A percentile compares a stretch with the other conserved stretches of the same genome.
phyloP scores from a whole-genome alignment of 2,113 vertebrate species.

The Melanerpes formicivorus region DNA sequence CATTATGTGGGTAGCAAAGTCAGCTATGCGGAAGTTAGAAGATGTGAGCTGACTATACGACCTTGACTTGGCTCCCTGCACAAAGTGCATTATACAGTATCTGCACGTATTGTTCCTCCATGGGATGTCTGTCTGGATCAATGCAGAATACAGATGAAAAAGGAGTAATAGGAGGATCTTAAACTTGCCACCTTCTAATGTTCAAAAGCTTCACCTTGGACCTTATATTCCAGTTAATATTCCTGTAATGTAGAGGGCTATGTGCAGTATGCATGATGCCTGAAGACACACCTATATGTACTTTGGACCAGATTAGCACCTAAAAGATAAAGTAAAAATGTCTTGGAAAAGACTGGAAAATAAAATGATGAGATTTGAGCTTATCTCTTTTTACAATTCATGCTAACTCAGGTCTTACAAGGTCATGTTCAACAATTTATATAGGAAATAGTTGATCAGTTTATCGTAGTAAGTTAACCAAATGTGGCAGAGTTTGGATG shows the following conservation, averaged over 20 bases:
- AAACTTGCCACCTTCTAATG: neutral
- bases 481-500: neutral
- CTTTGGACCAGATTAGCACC: neutral
- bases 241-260: neutral
- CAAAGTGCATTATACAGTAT: neutral
- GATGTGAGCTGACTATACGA: neutral
- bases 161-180: neutral
- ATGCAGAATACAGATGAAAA: slow-evolving; percentile 26
- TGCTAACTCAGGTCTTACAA: neutral
- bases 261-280: neutral
- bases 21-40: neutral
- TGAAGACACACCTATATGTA: neutral
- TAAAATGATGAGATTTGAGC: neutral
- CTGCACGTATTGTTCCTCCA: neutral
- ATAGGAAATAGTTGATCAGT: neutral
- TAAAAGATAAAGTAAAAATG: neutral
- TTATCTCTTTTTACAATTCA: neutral
- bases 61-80: neutral
- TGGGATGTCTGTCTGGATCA: neutral
- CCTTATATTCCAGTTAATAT: neutral
- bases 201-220: slow-evolving; percentile 26
- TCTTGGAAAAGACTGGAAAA: neutral
- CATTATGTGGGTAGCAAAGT: neutral
- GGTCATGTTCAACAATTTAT: neutral
- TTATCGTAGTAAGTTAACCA: neutral